Base-by-base conservation (phyloP, 1,140 invertebrate genomes). In the Psix sp. region DNA sequence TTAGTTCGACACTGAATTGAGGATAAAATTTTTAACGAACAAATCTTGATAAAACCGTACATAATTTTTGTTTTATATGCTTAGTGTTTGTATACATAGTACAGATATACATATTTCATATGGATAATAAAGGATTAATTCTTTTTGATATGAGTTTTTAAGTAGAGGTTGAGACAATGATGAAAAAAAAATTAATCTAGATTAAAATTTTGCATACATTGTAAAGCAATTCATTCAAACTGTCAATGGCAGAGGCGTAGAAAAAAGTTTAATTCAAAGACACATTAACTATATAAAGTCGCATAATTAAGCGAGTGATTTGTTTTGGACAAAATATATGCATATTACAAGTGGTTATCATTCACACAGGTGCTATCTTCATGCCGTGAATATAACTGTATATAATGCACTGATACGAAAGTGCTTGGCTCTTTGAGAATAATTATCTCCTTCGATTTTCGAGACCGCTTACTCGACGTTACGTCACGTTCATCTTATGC, bases 371-470 rank as follows among this genome's bases (percentile, higher is more conserved):
- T 66, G 45, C 54, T 59, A 60, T 60, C 60, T 54, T 39, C 42
- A 40, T 54, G 57, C 43, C 42, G 31, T 40, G 48, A 63, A 57
- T 68, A 63, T 63, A 68, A 63, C 57, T 68, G 62, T 74, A 63
- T 74, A 74, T 74, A 67, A 63, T 63, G 54, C 52, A 51, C 51
- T 68, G 71, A 60, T 68, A 57, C 45, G 57, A 68, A 74, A 68
- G 62, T 74, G 71, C 71, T 60, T 38, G 60, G 70, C 56, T 73
- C 70, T 73, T 73, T 73, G 70, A 73, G 60, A 66, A 62, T 73
- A 73, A 73, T 73, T 73, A 73, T 73, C 60, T 65, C 54, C 62
- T 73, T 66, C 62, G 70, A 73, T 73, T 73, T 66, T 73, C 60
- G 49, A 73, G 70, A 73, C 70, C 70, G 54, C 70, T 73, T 73